Evolutionary conservation across 2,888 invertebrate species (phyloP).

Genomic region (Entomobrya multifasciata): DNA sequence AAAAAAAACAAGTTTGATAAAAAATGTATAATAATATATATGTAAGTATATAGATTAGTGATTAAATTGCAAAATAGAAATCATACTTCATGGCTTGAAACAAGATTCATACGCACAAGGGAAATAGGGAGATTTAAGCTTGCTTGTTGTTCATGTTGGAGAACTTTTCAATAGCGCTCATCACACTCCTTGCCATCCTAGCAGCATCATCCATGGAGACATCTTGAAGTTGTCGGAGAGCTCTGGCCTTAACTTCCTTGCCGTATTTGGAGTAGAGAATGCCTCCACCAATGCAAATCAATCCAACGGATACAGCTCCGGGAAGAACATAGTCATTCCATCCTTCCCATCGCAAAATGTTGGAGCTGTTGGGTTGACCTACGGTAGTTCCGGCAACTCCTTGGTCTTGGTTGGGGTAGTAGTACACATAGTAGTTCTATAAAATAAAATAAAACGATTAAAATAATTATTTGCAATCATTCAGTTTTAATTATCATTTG

Average conservation of each 20-base stretch:
- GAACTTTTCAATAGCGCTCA: constrained; percentile 74
- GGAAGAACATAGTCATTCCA: constrained; percentile 65
- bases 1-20: too few relatives aligned
- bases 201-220: constrained; percentile 70
- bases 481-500: too few relatives aligned
- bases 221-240: constrained; percentile 72
- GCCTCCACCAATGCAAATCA: constrained; percentile 59
- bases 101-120: too few relatives aligned
- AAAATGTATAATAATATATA: too few relatives aligned
- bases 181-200: constrained; percentile 72
- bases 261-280: constrained; percentile 51
- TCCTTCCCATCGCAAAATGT: constrained; percentile 2
- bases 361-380: neutral
- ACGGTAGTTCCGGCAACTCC: too few relatives aligned
- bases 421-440: constrained; percentile 68
- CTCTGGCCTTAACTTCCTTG: constrained; percentile 33
- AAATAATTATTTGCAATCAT: too few relatives aligned
- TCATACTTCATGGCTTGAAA: too few relatives aligned
- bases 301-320: constrained; percentile 33
- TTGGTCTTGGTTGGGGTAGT: constrained; percentile 48
- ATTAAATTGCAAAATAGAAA: too few relatives aligned
- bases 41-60: too few relatives aligned
- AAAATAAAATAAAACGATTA: too few relatives aligned
- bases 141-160: constrained; percentile 61
- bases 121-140: too few relatives aligned